A percentile compares a stretch with the other conserved stretches of the same genome.
Evolutionary conservation across 2,797 vertebrate species (phyloP).

Genomic region (Hippoglossus hippoglossus): DNA sequence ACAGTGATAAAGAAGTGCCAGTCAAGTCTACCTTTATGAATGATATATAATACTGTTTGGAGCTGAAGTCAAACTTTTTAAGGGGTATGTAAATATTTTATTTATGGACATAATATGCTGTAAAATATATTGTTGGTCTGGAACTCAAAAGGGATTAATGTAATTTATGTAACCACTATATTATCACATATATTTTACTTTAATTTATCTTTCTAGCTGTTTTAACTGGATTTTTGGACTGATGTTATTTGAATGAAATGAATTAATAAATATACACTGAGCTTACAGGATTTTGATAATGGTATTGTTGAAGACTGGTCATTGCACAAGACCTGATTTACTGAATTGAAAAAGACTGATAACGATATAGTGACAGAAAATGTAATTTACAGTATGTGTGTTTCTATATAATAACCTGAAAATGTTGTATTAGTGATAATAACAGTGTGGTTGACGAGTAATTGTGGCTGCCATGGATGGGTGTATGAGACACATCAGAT

Average conservation of each 20-base stretch:
- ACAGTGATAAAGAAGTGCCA: neutral
- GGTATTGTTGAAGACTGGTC: neutral
- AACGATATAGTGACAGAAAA: too few species aligned
- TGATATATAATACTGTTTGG: neutral
- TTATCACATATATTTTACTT: slow-evolving; percentile 4
- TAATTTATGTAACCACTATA: neutral
- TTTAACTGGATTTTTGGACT: too few species aligned
- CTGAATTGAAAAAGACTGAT: too few species aligned
- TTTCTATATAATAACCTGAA: too few species aligned
- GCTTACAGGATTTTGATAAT: neutral
- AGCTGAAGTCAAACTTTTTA: neutral
- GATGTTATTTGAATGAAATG: neutral
- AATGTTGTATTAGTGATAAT: too few species aligned
- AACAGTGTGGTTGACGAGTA: too few species aligned
- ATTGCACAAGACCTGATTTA: neutral
- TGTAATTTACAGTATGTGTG: too few species aligned
- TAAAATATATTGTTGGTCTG: neutral
- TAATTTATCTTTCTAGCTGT: neutral
- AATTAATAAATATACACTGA: neutral
- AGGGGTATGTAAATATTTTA: slow-evolving; percentile 10
- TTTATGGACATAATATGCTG: neutral
- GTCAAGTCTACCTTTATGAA: too few species aligned
- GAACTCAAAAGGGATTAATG: neutral
- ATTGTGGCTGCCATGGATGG: too few species aligned
- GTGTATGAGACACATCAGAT: neutral